Evolutionary conservation across 2,113 vertebrate genomes (phyloP).

Genomic region (Indicator maculatus): DNA sequence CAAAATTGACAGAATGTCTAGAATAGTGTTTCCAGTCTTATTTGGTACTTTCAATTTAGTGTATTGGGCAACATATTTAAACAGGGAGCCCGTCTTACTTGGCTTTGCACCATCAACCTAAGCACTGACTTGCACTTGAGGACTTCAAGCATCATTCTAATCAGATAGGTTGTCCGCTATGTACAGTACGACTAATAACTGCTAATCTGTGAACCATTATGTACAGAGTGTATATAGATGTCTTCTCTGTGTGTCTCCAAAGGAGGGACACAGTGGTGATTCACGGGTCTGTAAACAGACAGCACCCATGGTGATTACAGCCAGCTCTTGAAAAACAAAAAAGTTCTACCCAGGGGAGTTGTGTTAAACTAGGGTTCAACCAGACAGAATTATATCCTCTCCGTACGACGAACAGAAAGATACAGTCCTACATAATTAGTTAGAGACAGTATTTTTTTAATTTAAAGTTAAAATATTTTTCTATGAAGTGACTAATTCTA

Average conservation of each 20-base stretch:
- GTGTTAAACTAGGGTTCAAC: conserved; percentile 61
- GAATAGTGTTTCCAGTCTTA: conserved; percentile 97
- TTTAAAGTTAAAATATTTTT: conserved; percentile 73
- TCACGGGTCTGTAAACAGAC: conserved; percentile 69
- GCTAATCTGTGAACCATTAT: conserved; percentile 83
- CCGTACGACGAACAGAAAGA: conserved; percentile 34
- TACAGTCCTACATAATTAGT: conserved; percentile 53
- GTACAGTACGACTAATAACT: conserved; percentile 92
- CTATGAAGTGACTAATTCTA: conserved; percentile 65
- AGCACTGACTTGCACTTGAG: conserved; percentile 62
- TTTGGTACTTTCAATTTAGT: conserved; percentile 97
- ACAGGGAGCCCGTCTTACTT: conserved; percentile 93
- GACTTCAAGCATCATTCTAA: conserved; percentile 72
- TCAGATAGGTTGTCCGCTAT: conserved; percentile 83
- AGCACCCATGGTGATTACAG: conserved; percentile 68
- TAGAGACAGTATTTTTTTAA: conserved; percentile 69
- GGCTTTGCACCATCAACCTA: conserved; percentile 90
- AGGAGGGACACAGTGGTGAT: conserved; percentile 66
- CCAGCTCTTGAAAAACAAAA: conserved; percentile 60
- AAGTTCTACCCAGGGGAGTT: conserved; percentile 56
- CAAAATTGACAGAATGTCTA: conserved; percentile 98
- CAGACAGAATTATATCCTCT: conserved; percentile 66
- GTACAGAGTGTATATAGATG: conserved; percentile 81
- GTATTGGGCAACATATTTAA: conserved; percentile 98
- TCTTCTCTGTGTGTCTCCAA: conserved; percentile 71